phyloP scores from a whole-genome alignment of 1,140 invertebrate genomes.

The Aphaenogaster ashmeadi region DNA sequence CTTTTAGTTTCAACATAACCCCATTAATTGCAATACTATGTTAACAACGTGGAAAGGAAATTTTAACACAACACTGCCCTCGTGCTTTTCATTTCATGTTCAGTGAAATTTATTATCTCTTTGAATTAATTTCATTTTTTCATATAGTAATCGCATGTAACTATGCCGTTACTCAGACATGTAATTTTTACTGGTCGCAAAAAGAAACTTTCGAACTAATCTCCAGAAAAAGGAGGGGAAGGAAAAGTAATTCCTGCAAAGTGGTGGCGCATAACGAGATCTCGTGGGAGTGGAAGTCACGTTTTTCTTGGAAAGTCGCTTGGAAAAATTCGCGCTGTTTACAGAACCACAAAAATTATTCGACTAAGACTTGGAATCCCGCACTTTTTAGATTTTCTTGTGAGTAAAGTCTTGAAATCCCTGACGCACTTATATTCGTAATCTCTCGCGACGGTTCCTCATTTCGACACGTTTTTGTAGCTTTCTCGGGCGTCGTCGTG shows the following conservation, averaged over 20 bases:
- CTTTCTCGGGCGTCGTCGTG: background rate
- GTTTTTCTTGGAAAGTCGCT: slow-evolving; percentile 49
- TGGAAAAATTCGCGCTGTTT: slow-evolving; percentile 44
- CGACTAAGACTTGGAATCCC: background rate
- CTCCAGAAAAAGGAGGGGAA: background rate
- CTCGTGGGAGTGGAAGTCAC: slow-evolving; percentile 40
- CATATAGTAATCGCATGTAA: slow-evolving; percentile 34
- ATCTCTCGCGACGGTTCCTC: background rate
- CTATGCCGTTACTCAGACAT: background rate
- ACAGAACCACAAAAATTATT: slow-evolving; percentile 40
- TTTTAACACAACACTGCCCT: background rate
- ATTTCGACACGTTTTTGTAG: background rate
- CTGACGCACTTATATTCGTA: background rate
- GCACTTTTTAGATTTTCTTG: background rate
- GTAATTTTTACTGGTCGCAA: slow-evolving; percentile 27
- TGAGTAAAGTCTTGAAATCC: background rate
- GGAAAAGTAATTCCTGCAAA: slow-evolving; percentile 42
- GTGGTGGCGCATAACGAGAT: slow-evolving; percentile 53
- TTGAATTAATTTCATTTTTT: slow-evolving; percentile 34
- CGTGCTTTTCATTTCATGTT: background rate
- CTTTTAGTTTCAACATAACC: background rate
- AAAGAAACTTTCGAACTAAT: slow-evolving; percentile 51
- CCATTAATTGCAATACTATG: background rate
- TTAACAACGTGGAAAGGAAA: background rate
- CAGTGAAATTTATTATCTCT: background rate